Percentiles rank a stretch among this genome's conserved stretches.
Conservation (phyloP, 2,797 vertebrate species). For the Nothura maculosa region DNA sequence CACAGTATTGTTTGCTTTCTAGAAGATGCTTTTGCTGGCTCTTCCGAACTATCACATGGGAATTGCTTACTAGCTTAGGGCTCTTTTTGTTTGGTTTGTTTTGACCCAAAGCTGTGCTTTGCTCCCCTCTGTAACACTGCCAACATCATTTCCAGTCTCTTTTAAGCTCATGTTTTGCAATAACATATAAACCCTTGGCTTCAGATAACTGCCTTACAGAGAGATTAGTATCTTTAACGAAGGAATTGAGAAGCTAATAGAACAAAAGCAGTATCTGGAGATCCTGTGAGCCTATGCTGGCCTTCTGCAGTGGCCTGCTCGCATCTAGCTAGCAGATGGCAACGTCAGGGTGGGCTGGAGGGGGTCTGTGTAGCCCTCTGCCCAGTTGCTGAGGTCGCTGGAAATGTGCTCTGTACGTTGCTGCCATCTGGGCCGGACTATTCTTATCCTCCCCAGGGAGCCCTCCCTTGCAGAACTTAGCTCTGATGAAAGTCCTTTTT, state of each 20-base stretch:
- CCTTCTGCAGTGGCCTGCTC: slow-evolving; percentile 51
- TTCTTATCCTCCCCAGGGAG: slow-evolving; percentile 46
- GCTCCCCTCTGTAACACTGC: slow-evolving; percentile 56
- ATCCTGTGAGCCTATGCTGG: slow-evolving; percentile 19
- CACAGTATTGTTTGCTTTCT: slow-evolving; percentile 66
- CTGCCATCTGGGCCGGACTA: slow-evolving; percentile 57
- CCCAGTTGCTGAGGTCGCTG: not conserved
- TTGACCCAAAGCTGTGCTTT: slow-evolving; percentile 54
- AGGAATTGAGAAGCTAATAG: slow-evolving; percentile 41
- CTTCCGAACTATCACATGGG: slow-evolving; percentile 50
- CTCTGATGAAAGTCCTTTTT: slow-evolving; percentile 46
- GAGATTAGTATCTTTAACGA: slow-evolving; percentile 57
- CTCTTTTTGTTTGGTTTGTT: slow-evolving; percentile 44
- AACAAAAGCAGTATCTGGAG: slow-evolving; percentile 35
- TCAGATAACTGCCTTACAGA: slow-evolving; percentile 17
- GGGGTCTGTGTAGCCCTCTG: not conserved
- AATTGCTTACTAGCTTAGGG: slow-evolving; percentile 64
- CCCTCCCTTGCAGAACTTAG: slow-evolving; percentile 28
- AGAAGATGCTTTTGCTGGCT: slow-evolving; percentile 66
- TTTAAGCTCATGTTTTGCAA: slow-evolving; percentile 69
- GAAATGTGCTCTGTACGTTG: not conserved
- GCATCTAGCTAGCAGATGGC: not conserved
- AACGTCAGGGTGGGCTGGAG: not conserved
- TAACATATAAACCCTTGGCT: slow-evolving; percentile 63
- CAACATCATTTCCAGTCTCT: slow-evolving; percentile 71